A percentile compares a stretch with the other conserved stretches of the same genome.
These are phyloP conservation scores for Homarus gammarus DNA, from an alignment of 2,888 invertebrate species.

Conservation along the genomic window DNA sequence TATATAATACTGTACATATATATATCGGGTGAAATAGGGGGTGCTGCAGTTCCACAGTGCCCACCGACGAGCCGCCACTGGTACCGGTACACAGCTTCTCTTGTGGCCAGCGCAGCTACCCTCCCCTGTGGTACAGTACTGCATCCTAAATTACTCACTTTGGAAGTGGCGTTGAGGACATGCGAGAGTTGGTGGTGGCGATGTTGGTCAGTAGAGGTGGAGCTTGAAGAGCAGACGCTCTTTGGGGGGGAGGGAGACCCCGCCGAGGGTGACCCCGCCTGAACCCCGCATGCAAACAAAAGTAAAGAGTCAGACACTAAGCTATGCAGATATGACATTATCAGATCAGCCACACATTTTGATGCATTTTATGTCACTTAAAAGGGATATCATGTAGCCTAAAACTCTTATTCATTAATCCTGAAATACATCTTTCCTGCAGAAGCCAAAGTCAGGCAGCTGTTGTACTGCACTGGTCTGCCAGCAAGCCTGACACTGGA, in stretches of 20 bases:
- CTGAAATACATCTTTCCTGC: no score
- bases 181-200: conserved; percentile 67
- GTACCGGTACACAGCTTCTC: no score
- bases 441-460: no score
- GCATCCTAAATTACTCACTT: conserved; percentile 58
- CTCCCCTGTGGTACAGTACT: background rate
- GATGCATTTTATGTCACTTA: background rate
- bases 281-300: conserved; percentile 57
- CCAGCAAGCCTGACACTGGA: no score
- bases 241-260: conserved; percentile 82
- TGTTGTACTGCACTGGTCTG: no score
- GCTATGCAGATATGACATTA: conserved; percentile 25
- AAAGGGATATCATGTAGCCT: no score
- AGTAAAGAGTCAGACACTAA: conserved; percentile 37
- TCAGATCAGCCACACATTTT: background rate
- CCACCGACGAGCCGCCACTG: no score
- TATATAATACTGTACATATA: no score
- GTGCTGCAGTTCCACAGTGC: no score
- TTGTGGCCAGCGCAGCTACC: no score
- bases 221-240: conserved; percentile 84
- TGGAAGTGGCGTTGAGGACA: conserved; percentile 66
- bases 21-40: no score
- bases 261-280: conserved; percentile 61
- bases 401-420: no score
- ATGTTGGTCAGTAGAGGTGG: conserved; percentile 83